Conservation (phyloP, 2,797 vertebrate species). For the Pantherophis vulpinus region DNA sequence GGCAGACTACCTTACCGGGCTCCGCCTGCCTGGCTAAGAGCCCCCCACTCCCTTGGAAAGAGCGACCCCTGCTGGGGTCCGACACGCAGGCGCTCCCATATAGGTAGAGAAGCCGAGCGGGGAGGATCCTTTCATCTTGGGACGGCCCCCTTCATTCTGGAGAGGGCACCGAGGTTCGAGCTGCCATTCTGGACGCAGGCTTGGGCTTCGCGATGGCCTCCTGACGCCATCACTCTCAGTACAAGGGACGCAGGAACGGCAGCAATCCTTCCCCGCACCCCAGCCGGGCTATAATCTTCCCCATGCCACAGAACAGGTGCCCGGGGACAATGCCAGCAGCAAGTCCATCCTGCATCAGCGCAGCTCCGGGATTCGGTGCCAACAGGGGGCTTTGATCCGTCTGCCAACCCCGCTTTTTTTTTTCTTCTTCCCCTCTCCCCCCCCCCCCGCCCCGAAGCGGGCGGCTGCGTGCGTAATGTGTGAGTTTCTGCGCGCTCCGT, state of each 20-base stretch:
- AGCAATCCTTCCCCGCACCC: slow-evolving; percentile 16
- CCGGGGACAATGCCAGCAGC: slow-evolving; percentile 35
- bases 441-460: background rate
- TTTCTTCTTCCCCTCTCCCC: background rate
- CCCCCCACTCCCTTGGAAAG: background rate
- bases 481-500: background rate
- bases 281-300: slow-evolving; percentile 29
- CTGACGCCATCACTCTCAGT: slow-evolving; percentile 38
- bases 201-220: slow-evolving; percentile 4
- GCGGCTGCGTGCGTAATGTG: background rate
- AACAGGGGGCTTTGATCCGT: background rate
- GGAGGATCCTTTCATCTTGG: background rate
- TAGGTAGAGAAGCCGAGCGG: background rate
- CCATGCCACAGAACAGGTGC: slow-evolving; percentile 37
- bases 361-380: slow-evolving; percentile 2
- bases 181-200: slow-evolving; percentile 4
- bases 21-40: background rate
- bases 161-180: slow-evolving; percentile 15
- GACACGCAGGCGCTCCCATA: background rate
- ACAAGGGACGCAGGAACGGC: slow-evolving; percentile 11
- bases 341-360: background rate
- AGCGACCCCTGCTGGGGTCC: slow-evolving; percentile 11
- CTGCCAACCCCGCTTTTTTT: background rate
- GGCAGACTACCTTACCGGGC: background rate
- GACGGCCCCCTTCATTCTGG: slow-evolving; percentile 23